A percentile compares a stretch with the other conserved stretches of the same genome.
phyloP scores from a whole-genome alignment of 2,797 vertebrate species.

The Pangasius sanitwongsei region DNA sequence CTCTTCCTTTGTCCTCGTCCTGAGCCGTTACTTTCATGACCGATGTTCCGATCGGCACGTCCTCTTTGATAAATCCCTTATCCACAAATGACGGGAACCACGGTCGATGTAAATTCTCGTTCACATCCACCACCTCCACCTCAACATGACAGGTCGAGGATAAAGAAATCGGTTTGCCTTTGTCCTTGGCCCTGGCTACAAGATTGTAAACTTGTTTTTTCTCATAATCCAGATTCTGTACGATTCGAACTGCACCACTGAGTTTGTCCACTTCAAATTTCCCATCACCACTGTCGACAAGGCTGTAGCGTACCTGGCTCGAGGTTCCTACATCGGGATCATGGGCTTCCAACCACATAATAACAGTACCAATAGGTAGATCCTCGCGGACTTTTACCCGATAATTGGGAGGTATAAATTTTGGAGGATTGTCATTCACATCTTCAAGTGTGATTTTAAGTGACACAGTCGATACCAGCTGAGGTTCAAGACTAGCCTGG shows the following conservation, averaged over 20 bases:
- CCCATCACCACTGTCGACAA: constrained; percentile 87
- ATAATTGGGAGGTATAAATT: constrained; percentile 90
- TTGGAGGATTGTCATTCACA: constrained; percentile 93
- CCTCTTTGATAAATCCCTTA: constrained; percentile 91
- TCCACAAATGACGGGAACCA: constrained; percentile 87
- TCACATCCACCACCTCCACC: constrained; percentile 93
- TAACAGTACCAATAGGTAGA: constrained; percentile 89
- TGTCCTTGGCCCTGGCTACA: constrained; percentile 93
- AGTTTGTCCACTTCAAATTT: constrained; percentile 95
- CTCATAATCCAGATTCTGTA: constrained; percentile 92
- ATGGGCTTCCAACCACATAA: constrained; percentile 92
- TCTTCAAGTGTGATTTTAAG: constrained; percentile 91
- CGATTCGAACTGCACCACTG: constrained; percentile 89
- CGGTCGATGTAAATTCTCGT: constrained; percentile 91
- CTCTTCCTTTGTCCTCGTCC: constrained; percentile 88
- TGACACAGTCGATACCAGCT: constrained; percentile 83
- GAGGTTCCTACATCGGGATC: constrained; percentile 91
- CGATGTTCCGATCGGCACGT: constrained; percentile 83
- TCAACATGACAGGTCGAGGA: constrained; percentile 92
- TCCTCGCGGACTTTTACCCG: constrained; percentile 92
- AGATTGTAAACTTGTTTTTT: constrained; percentile 91
- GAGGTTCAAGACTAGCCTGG: constrained; percentile 83
- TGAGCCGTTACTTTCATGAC: constrained; percentile 90
- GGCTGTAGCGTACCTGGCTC: constrained; percentile 92
- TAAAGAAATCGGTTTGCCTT: constrained; percentile 89